Conservation (phyloP, 2,888 invertebrate species). For the Trichogramma evanescens region DNA sequence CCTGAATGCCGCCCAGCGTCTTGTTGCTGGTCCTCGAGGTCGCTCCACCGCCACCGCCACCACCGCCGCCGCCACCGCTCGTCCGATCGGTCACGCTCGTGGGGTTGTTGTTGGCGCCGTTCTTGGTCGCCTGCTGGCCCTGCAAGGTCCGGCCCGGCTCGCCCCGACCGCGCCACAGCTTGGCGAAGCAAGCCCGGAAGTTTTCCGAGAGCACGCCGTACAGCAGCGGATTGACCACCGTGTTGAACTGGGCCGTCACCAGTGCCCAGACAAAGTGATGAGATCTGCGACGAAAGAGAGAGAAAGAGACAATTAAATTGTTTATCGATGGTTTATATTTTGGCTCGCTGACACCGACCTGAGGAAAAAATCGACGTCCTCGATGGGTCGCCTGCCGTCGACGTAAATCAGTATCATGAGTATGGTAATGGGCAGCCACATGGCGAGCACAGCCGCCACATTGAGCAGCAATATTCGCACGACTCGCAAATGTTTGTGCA, state of each 20-base stretch:
- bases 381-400: conserved; percentile 50
- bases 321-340: neutral
- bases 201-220: conserved; percentile 54
- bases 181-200: conserved; percentile 48
- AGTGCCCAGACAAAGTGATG: conserved; percentile 52
- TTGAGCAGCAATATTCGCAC: conserved; percentile 52
- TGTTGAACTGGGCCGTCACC: conserved; percentile 51
- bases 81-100: neutral
- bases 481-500: conserved; percentile 52
- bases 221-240: conserved; percentile 53
- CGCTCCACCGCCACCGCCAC: conserved; percentile 27
- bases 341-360: neutral
- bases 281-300: conserved; percentile 34
- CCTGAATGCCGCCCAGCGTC: conserved; percentile 35
- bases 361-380: conserved; percentile 51
- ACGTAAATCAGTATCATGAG: conserved; percentile 53
- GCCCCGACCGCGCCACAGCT: conserved; percentile 42
- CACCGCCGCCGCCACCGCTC: conserved; percentile 27
- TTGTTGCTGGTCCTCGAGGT: conserved; percentile 20
- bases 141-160: conserved; percentile 17
- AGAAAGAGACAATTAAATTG: neutral
- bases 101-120: neutral
- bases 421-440: conserved; percentile 55
- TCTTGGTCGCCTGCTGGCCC: neutral
- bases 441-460: conserved; percentile 52